Conservation (phyloP, 2,888 invertebrate species). For the Zeuzera pyrina region DNA sequence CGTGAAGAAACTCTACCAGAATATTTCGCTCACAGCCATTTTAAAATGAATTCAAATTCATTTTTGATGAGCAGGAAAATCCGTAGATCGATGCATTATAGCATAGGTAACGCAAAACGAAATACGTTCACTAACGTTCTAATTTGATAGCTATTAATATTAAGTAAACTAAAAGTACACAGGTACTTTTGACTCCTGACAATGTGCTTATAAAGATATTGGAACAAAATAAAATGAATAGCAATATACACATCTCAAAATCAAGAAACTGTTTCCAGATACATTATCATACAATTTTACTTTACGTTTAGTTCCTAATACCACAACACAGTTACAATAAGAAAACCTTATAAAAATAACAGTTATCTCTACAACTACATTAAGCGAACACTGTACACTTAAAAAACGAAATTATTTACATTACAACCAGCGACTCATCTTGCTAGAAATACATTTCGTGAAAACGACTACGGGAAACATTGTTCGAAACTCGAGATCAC, state of each 20-base stretch:
- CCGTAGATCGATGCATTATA: too few relatives aligned
- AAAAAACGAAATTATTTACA: conserved; percentile 12
- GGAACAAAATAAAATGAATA: too few relatives aligned
- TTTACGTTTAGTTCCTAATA: conserved; percentile 16
- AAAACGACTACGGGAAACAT: conserved; percentile 10
- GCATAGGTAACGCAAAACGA: too few relatives aligned
- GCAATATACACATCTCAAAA: too few relatives aligned
- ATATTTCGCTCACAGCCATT: conserved; percentile 44
- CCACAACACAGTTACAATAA: conserved; percentile 14
- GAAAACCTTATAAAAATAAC: conserved; percentile 17
- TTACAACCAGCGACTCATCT: conserved; percentile 7
- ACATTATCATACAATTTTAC: too few relatives aligned
- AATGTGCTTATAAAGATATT: too few relatives aligned
- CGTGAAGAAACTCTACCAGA: conserved; percentile 33
- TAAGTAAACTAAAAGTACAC: conserved; percentile 14
- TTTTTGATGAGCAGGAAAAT: too few relatives aligned
- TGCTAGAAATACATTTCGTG: conserved; percentile 10
- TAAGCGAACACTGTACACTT: conserved; percentile 3
- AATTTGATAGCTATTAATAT: too few relatives aligned
- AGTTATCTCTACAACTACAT: conserved; percentile 5
- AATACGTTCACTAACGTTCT: too few relatives aligned
- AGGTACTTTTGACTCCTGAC: conserved; percentile 47
- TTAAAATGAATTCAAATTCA: conserved; percentile 37
- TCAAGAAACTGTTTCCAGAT: too few relatives aligned
- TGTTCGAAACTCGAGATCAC: conserved; percentile 43